phyloP scores from a whole-genome alignment of 2,113 vertebrate genomes.

The Clinocottus analis region DNA sequence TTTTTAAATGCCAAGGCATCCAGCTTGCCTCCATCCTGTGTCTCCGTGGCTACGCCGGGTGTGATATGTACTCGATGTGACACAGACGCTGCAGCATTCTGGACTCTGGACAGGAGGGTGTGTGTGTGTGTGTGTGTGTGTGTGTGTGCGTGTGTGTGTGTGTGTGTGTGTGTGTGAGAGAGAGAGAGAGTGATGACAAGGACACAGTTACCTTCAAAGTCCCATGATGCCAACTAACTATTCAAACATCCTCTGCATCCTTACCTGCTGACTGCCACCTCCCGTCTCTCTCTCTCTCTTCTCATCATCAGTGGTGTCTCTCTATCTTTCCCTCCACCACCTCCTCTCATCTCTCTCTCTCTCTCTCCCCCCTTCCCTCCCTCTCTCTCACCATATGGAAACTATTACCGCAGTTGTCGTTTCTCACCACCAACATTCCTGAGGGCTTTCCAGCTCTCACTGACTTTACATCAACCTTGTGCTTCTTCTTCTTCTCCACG shows the following conservation, averaged over 20 bases:
- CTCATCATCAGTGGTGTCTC: not conserved
- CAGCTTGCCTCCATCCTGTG: conserved; percentile 65
- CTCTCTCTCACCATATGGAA: conserved; percentile 71
- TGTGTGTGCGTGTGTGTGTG: conserved; percentile 29
- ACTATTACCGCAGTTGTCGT: conserved; percentile 68
- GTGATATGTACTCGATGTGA: conserved; percentile 81
- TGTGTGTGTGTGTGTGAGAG: conserved; percentile 33
- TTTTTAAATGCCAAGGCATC: conserved; percentile 71
- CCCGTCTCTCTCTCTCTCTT: conserved; percentile 30
- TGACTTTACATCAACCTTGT: conserved; percentile 73
- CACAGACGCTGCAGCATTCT: conserved; percentile 76
- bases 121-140: conserved; percentile 38
- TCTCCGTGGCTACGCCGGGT: conserved; percentile 66
- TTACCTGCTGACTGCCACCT: conserved; percentile 62
- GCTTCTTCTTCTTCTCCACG: conserved; percentile 59
- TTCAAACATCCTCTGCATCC: conserved; percentile 63
- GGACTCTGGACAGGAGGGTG: conserved; percentile 65
- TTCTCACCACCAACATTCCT: conserved; percentile 76
- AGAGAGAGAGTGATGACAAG: conserved; percentile 81
- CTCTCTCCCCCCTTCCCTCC: conserved; percentile 1
- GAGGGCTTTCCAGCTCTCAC: conserved; percentile 69
- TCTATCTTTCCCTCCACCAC: conserved; percentile 33
- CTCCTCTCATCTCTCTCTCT: conserved; percentile 13
- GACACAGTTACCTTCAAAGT: conserved; percentile 83
- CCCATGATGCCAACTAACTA: conserved; percentile 70